Evolutionary conservation across 1,140 invertebrate species (phyloP).

Genomic region (Euwallacea fornicatus): DNA sequence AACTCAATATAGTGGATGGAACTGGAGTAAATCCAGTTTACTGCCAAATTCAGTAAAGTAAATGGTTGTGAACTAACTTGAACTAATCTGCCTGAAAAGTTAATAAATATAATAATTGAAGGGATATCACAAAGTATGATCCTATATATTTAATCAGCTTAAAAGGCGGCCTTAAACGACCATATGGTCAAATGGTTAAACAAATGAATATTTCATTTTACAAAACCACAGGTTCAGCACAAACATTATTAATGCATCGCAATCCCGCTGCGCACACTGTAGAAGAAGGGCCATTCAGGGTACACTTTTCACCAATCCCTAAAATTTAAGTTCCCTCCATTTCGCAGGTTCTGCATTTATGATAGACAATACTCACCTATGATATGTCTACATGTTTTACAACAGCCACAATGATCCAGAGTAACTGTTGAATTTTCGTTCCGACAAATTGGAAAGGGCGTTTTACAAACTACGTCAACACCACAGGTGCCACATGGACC

Average conservation of each 20-base stretch:
- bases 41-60: too few relatives aligned
- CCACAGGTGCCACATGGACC: conserved; percentile 27
- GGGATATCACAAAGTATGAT: too few relatives aligned
- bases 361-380: conserved; percentile 15
- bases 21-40: too few relatives aligned
- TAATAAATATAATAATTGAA: too few relatives aligned
- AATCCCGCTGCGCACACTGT: conserved; percentile 7
- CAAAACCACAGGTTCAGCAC: neutral
- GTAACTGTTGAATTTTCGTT: conserved; percentile 19
- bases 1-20: too few relatives aligned
- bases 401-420: conserved; percentile 33
- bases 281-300: neutral
- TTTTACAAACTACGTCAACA: conserved; percentile 25
- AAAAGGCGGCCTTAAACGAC: too few relatives aligned
- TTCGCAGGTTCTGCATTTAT: neutral
- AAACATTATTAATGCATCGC: conserved; percentile 1
- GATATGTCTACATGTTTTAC: conserved; percentile 21
- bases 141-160: too few relatives aligned
- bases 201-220: too few relatives aligned
- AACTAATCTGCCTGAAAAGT: too few relatives aligned
- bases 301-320: conserved; percentile 11
- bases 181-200: too few relatives aligned
- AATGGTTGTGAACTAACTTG: too few relatives aligned
- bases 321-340: conserved; percentile 3
- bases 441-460: conserved; percentile 9